Conservation (phyloP, 2,113 vertebrate genomes). For the Lontra canadensis region DNA sequence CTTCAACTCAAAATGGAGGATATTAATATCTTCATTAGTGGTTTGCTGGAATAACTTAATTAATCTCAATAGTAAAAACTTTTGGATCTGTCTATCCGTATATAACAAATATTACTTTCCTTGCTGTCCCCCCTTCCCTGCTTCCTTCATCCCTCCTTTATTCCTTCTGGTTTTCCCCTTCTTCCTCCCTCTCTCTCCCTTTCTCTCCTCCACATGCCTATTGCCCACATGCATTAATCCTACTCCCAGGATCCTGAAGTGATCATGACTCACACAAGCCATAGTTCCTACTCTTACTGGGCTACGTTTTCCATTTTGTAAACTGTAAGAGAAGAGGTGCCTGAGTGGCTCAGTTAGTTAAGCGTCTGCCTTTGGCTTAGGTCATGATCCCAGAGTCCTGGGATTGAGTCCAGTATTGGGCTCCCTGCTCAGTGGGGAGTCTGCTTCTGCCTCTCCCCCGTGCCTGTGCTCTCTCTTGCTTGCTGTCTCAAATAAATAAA, state of each 20-base stretch:
- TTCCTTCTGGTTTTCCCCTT: not conserved
- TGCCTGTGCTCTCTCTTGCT: too few relatives aligned
- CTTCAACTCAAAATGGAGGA: not conserved
- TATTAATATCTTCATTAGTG: not conserved
- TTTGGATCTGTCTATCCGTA: not conserved
- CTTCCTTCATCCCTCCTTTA: not conserved
- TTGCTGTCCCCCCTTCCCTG: not conserved
- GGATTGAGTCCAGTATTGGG: too few relatives aligned
- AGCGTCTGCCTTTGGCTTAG: too few relatives aligned
- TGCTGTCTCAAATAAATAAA: too few relatives aligned
- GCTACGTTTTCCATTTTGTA: not conserved
- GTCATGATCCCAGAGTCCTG: too few relatives aligned
- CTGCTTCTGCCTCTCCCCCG: too few relatives aligned
- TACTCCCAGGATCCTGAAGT: not conserved
- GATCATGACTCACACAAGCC: not conserved
- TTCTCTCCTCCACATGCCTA: not conserved
- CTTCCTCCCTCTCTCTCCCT: not conserved
- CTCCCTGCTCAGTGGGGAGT: too few relatives aligned
- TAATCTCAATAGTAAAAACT: not conserved
- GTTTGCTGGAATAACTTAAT: not conserved
- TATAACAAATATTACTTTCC: not conserved
- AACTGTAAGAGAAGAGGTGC: not conserved
- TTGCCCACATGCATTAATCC: not conserved
- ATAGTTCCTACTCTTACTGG: accelerated
- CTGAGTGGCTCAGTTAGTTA: too few relatives aligned